Percentiles rank a stretch among this genome's conserved stretches.
Evolutionary conservation across 2,888 invertebrate species (phyloP).

Genomic region (Pammene fasciana): DNA sequence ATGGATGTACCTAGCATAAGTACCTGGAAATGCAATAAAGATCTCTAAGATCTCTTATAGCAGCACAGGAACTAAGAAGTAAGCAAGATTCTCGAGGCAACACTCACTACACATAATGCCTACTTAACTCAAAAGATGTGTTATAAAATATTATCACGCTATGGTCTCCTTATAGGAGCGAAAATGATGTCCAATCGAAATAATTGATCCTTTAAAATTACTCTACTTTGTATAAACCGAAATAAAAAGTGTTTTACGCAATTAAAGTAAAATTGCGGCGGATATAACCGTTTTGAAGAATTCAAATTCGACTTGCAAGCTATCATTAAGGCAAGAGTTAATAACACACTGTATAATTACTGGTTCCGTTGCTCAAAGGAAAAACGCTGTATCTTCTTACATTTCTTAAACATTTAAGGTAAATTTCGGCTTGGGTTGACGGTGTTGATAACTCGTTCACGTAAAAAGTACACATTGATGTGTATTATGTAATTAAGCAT

Average conservation of each 20-base stretch:
- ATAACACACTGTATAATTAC: conserved; percentile 29
- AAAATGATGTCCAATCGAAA: not conserved
- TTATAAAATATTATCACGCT: too few species aligned
- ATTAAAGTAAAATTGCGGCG: conserved; percentile 28
- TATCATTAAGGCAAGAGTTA: conserved; percentile 30
- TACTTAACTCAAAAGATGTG: too few species aligned
- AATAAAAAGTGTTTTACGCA: conserved; percentile 22
- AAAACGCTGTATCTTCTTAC: not conserved
- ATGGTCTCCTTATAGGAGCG: too few species aligned
- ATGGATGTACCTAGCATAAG: too few species aligned
- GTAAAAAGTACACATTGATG: conserved; percentile 27
- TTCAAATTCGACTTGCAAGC: conserved; percentile 26
- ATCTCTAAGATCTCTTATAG: too few species aligned
- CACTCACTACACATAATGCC: too few species aligned
- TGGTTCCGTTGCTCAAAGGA: not conserved
- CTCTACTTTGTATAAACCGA: conserved; percentile 19
- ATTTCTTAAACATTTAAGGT: not conserved
- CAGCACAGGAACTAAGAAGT: too few species aligned
- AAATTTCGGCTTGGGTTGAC: not conserved
- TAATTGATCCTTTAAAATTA: conserved; percentile 9
- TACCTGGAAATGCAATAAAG: too few species aligned
- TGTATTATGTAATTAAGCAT: conserved; percentile 26
- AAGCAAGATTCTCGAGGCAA: too few species aligned
- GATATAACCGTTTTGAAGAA: conserved; percentile 28
- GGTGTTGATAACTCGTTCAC: conserved; percentile 18